Evolutionary conservation across 1,140 invertebrate genomes (phyloP), one percentile per base, ranked within the genome.

Genomic region (Phthorimaea operculella): DNA sequence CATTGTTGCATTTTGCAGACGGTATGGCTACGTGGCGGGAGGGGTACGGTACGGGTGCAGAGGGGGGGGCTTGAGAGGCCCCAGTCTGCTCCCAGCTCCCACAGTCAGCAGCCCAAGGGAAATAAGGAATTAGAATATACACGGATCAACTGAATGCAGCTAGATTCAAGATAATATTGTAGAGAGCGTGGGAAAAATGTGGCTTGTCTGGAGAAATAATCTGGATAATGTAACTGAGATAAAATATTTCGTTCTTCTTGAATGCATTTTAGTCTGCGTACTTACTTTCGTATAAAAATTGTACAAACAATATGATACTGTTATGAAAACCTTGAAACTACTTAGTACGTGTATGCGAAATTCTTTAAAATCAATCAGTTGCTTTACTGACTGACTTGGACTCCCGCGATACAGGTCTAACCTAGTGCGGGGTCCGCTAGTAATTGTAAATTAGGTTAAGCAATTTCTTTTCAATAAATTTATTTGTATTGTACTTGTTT

Each of bases 1-100:
- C 79, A 79, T 79, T 81, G 79, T 76, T 84, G 81, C 74, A 79
- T 84, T 80, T 76, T 74, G 77, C 74, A 74, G 73, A 80, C 74
- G 72, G 70, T 68, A 74, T 74, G 73, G 68, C 73, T 76, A 78
- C 77, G 76, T 79, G 76, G 70, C 68, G 69, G 66, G 68, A 64
- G 66, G 2, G 21, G 21, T 28, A 6, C 21, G 21, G 21, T 28
- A 6, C 21, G 21, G 21, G 21, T 28, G 21, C 21, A 6, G 64
- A 72, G 74, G 70, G 74, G 70, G 72, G 62, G 70, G 74, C 72
- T 57, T 62, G 75, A 70, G 76, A 76, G 60, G 75, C 66, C 72
- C 77, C 77, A 80, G 79, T 81, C 79, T 79, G 72, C 68, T 77
- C 76, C 63, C 16, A 47, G 16, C 44, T 16, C 16, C 16, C 12